Evolutionary conservation across 1,140 invertebrate species (phyloP).

Genomic region (Heterodera schachtii): DNA sequence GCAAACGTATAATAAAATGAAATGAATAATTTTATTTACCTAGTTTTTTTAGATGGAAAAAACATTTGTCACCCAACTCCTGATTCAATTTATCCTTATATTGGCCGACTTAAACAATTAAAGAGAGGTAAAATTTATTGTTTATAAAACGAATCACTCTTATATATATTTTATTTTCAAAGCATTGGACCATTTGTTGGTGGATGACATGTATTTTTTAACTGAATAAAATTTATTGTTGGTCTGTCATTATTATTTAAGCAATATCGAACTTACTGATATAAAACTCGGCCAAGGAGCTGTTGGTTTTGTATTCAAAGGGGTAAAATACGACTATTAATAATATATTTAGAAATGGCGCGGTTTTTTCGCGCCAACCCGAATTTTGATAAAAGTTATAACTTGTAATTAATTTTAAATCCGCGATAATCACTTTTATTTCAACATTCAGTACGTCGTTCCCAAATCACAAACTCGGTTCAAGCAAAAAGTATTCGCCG

Average conservation of each 20-base stretch:
- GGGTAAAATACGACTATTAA: conserved; percentile 11
- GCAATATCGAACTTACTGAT: conserved; percentile 57
- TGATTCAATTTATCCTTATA: conserved; percentile 60
- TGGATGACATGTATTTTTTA: conserved; percentile 51
- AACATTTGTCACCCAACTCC: conserved; percentile 58
- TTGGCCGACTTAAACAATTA: conserved; percentile 49
- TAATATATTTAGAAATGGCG: no score
- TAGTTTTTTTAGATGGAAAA: conserved; percentile 55
- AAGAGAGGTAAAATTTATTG: conserved; percentile 47
- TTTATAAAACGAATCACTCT: not conserved
- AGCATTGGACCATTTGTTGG: conserved; percentile 51
- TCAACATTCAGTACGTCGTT: conserved; percentile 45
- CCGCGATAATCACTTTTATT: no score
- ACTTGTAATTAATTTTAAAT: no score
- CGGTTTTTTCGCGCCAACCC: no score
- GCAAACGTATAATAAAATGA: conserved; percentile 37
- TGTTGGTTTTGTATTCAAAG: conserved; percentile 62
- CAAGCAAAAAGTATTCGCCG: conserved; percentile 60
- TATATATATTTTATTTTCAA: conserved; percentile 20
- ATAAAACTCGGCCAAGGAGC: conserved; percentile 59
- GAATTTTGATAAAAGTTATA: no score
- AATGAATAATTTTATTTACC: conserved; percentile 4
- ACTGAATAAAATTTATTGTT: conserved; percentile 12
- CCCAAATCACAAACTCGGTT: conserved; percentile 61
- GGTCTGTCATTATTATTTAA: conserved; percentile 23